phyloP scores from a whole-genome alignment of 1,140 invertebrate genomes.

The Bombus superbus region DNA sequence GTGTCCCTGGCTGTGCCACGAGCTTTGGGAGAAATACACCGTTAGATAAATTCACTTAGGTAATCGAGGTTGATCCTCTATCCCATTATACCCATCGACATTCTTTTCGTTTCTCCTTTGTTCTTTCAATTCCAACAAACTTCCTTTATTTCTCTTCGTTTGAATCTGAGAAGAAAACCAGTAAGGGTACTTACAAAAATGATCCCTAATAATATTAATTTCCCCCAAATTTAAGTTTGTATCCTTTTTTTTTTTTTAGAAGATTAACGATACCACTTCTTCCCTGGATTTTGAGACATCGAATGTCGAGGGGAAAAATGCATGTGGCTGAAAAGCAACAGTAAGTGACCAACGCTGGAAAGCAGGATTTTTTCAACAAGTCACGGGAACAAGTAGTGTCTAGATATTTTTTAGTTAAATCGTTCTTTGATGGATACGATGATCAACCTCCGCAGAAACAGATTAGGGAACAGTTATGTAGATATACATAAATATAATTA shows the following conservation, averaged over 20 bases:
- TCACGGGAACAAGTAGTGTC: not conserved
- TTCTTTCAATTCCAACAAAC: not conserved
- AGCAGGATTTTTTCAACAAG: not conserved
- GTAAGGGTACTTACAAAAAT: not conserved
- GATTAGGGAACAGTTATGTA: constrained; percentile 39
- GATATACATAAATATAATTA: constrained; percentile 43
- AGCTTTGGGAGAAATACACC: constrained; percentile 3
- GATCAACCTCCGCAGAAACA: constrained; percentile 35
- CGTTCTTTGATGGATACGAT: not conserved
- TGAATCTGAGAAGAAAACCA: too few relatives aligned
- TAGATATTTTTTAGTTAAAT: not conserved
- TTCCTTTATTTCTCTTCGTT: not conserved
- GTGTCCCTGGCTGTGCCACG: not conserved
- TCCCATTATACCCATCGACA: constrained; percentile 9
- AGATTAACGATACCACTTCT: not conserved
- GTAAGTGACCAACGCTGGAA: not conserved
- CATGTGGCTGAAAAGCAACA: constrained; percentile 12
- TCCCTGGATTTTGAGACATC: not conserved
- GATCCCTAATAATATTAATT: not conserved
- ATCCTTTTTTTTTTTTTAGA: not conserved
- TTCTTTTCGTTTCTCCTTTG: not conserved
- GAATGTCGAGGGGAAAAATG: constrained; percentile 4
- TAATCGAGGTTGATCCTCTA: constrained; percentile 17
- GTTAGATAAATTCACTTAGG: constrained; percentile 11
- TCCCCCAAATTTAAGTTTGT: not conserved